phyloP scores from a whole-genome alignment of 2,888 invertebrate species.

The Coenonympha arcania region DNA sequence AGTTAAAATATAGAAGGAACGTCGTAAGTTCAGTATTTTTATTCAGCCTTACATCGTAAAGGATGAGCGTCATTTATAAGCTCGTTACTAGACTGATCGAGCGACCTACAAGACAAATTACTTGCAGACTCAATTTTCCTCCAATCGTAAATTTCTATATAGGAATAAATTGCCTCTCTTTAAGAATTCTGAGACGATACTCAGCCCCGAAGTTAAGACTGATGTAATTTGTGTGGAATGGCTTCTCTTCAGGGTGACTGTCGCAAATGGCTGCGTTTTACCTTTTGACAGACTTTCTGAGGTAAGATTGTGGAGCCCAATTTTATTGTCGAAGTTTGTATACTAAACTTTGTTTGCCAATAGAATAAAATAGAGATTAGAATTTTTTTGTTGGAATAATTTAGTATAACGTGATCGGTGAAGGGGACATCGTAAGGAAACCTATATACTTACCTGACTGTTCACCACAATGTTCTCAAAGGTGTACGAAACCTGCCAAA shows the following conservation, averaged over 20 bases:
- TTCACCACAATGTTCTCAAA: no score
- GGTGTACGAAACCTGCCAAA: no score
- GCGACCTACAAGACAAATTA: slow-evolving; percentile 54
- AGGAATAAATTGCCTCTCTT: slow-evolving; percentile 20
- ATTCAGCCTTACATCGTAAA: slow-evolving; percentile 5
- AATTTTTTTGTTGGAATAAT: no score
- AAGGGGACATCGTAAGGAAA: no score
- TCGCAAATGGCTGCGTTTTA: slow-evolving; percentile 12
- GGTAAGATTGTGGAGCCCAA: not conserved
- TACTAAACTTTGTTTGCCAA: not conserved
- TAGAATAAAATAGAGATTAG: not conserved
- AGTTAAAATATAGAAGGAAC: not conserved
- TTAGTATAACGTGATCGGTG: no score
- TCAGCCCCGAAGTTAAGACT: slow-evolving; percentile 19
- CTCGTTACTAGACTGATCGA: slow-evolving; percentile 52
- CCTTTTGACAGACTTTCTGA: slow-evolving; percentile 5
- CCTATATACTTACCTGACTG: no score
- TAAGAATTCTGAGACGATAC: slow-evolving; percentile 19
- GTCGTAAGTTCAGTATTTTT: not conserved
- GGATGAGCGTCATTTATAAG: slow-evolving; percentile 22
- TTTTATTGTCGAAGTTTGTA: not conserved
- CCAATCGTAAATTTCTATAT: slow-evolving; percentile 38
- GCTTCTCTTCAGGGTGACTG: slow-evolving; percentile 7
- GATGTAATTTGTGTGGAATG: slow-evolving; percentile 19
- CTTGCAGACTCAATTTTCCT: slow-evolving; percentile 43